Percentiles rank a stretch among this genome's conserved stretches.
phyloP scores from a whole-genome alignment of 2,797 vertebrate genomes.

The Aselliscus stoliczkanus region DNA sequence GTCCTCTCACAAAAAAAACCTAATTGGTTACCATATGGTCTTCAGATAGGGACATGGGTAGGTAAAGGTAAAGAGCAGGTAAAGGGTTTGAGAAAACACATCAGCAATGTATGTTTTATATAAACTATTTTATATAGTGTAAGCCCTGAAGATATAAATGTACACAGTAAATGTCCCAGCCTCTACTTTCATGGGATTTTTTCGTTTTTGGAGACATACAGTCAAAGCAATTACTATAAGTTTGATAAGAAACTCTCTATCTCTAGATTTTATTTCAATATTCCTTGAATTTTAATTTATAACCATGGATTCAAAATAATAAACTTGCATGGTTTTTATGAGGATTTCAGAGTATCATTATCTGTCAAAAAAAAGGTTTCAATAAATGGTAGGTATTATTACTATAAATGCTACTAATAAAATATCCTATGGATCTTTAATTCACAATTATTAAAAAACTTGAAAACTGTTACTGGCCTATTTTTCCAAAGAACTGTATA shows the following conservation, averaged over 20 bases:
- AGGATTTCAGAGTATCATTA: neutral
- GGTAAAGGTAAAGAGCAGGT: no score
- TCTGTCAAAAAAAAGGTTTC: neutral
- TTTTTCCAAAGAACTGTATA: neutral
- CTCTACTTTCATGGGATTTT: neutral
- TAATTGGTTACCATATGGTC: neutral
- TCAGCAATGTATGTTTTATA: neutral
- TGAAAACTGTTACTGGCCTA: neutral
- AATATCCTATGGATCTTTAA: neutral
- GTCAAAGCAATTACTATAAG: neutral
- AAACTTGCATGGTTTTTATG: neutral
- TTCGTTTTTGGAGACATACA: neutral
- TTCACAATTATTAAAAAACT: neutral
- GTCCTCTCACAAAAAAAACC: neutral
- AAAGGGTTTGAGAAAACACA: neutral
- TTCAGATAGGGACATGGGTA: neutral
- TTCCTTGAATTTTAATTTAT: neutral
- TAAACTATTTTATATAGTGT: neutral
- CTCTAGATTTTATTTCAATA: neutral
- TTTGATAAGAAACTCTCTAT: neutral
- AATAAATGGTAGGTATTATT: neutral
- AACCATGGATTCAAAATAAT: neutral
- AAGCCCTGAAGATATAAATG: neutral
- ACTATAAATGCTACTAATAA: neutral
- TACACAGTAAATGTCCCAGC: neutral